Percentiles rank a stretch among this genome's conserved stretches.
Conservation (phyloP, 2,113 vertebrate genomes). For the Catagonus wagneri region DNA sequence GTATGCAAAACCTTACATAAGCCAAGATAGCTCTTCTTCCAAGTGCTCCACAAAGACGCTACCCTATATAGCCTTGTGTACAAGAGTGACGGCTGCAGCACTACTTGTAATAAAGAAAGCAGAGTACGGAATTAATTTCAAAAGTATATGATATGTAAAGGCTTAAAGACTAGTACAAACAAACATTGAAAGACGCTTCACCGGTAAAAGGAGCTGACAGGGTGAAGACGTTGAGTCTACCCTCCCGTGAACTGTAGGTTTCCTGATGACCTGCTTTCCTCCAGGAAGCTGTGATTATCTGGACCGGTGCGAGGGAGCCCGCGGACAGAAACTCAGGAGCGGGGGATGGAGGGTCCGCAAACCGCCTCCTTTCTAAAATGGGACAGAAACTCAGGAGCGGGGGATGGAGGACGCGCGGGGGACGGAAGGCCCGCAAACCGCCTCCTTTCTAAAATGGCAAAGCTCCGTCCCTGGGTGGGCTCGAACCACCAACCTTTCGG, state of each 20-base stretch:
- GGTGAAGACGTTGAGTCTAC: background rate
- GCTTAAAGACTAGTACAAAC: background rate
- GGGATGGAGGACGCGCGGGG: background rate
- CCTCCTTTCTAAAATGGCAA: background rate
- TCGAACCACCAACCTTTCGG: conserved; percentile 14
- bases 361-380: background rate
- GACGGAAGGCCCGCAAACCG: too few species aligned
- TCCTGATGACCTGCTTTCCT: background rate
- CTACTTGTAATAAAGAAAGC: background rate
- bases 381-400: too few species aligned
- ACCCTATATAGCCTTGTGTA: background rate
- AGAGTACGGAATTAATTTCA: background rate
- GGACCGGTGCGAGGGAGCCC: background rate
- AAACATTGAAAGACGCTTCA: background rate
- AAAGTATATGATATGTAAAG: background rate
- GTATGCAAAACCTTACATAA: background rate
- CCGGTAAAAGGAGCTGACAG: background rate
- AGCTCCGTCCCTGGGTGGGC: background rate
- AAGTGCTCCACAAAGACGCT: background rate
- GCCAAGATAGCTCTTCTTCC: too few species aligned
- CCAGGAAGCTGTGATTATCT: background rate
- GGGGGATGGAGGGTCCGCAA: too few species aligned
- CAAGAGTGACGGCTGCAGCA: background rate
- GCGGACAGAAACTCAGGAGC: background rate
- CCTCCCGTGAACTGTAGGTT: background rate